Percentiles rank a stretch among this genome's conserved stretches.
Evolutionary conservation across 2,797 vertebrate genomes (phyloP).

Genomic region (Peromyscus aztecus): DNA sequence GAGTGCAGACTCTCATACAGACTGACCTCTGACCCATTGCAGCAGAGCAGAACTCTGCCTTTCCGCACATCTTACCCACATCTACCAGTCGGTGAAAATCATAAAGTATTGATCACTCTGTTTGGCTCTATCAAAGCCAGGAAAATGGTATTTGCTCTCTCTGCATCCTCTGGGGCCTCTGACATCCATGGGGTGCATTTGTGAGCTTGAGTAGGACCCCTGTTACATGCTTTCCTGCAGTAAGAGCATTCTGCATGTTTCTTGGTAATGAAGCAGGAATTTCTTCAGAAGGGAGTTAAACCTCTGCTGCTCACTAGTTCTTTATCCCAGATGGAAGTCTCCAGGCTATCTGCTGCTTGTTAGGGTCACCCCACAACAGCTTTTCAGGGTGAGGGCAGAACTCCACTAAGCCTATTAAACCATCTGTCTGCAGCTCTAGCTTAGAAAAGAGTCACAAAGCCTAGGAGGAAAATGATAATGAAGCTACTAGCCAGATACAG

Average conservation of each 20-base stretch:
- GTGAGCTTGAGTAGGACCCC: not conserved
- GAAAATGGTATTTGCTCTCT: not conserved
- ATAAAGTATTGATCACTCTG: not conserved
- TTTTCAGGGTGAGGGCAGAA: not conserved
- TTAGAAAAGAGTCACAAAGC: not conserved
- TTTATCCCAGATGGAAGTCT: not conserved
- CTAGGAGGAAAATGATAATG: not conserved
- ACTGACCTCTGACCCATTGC: not conserved
- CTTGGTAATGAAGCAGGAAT: not conserved
- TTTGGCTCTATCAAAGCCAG: not conserved
- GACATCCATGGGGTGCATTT: not conserved
- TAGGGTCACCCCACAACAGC: not conserved
- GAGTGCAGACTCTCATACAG: not conserved
- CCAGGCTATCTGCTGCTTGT: not conserved
- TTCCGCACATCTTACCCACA: not conserved
- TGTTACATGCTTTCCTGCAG: not conserved
- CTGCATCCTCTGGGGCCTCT: not conserved
- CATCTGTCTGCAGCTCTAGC: not conserved
- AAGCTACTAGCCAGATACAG: not conserved
- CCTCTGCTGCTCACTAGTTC: not conserved
- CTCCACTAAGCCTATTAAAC: not conserved
- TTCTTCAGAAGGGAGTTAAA: not conserved
- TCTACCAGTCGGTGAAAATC: not conserved
- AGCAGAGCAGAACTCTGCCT: not conserved
- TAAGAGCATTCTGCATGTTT: not conserved